Base-by-base conservation (phyloP, 2,113 vertebrate genomes). In the Beaufortia kweichowensis region DNA sequence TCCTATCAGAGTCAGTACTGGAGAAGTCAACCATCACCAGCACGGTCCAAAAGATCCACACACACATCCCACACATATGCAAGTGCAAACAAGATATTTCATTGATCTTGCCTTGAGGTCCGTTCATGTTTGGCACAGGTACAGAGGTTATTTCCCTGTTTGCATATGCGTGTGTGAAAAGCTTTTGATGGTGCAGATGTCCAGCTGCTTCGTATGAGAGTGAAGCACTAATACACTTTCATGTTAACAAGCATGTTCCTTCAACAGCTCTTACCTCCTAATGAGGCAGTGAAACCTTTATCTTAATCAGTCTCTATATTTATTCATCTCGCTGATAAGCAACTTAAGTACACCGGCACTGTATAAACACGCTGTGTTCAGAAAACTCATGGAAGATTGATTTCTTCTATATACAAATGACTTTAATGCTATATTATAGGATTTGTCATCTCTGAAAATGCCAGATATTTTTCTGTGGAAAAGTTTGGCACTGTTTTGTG, bases 121-220 rank as follows among this genome's bases (percentile, higher is more conserved):
- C 64, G 9, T 82, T 79, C 77, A 82, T 71, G 65, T 76, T 79
- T 79, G 81, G 77, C 76, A 79, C 59, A 55, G 60, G 77, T 71
- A 82, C 77, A 82, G 39, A 82, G 77, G 57, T 43, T 65, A 35
- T 33, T 55, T 79, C 39, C 59, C 48, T 70, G 57, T 61, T 69
- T 78, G 76, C 59, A 70, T 53, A 62, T 50, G 76, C 12, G 59
- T 56, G 33, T 24, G 29, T 24, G 55, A 10, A 55, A 31, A 65
- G 63, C 68, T 72, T 82, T 82, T 82, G 81, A 79, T 79, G 77
- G 71, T 76, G 72, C 81, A 82, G 81, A 68, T 82, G 81, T 76
- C 77, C 81, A 76, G 41, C 81, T 48, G 65, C 69, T 79, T 79
- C 26, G 50, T 70, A 76, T 76, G 66, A 75, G 77, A 61, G 2